Conservation (phyloP, 2,113 vertebrate species). For the Pomatorhinus ruficollis region DNA sequence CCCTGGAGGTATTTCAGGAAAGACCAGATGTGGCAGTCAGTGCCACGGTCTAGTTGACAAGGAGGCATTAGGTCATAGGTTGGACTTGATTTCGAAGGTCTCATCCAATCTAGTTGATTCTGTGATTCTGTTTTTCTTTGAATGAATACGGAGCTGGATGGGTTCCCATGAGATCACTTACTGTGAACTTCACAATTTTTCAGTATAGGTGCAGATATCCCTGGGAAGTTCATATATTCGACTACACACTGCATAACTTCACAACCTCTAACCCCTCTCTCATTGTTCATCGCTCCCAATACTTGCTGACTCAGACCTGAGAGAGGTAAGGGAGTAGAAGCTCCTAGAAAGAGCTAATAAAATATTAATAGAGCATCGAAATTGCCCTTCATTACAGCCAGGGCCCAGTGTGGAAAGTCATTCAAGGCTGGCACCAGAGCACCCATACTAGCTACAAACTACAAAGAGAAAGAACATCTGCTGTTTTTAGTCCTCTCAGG, state of each 20-base stretch:
- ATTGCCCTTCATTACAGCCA: not conserved
- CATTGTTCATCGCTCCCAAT: not conserved
- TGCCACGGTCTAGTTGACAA: not conserved
- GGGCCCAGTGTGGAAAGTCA: not conserved
- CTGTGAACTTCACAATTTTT: not conserved
- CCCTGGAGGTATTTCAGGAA: not conserved
- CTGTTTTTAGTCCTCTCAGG: conserved; percentile 35
- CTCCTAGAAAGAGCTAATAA: not conserved
- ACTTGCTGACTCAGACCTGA: not conserved
- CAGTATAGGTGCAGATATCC: not conserved
- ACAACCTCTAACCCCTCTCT: not conserved
- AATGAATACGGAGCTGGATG: not conserved
- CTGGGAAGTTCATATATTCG: not conserved
- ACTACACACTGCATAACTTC: not conserved
- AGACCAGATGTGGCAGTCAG: not conserved
- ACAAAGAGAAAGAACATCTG: not conserved
- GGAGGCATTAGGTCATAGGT: not conserved
- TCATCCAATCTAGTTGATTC: not conserved
- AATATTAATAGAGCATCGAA: not conserved
- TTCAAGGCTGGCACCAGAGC: not conserved
- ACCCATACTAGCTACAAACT: not conserved
- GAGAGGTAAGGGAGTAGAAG: not conserved
- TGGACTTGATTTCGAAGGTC: not conserved
- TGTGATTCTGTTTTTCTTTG: not conserved
- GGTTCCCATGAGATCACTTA: not conserved